Percentiles rank a stretch among this genome's conserved stretches.
These are phyloP conservation scores for Indicator maculatus DNA, from an alignment of 2,113 vertebrate genomes.

Conservation along the genomic window DNA sequence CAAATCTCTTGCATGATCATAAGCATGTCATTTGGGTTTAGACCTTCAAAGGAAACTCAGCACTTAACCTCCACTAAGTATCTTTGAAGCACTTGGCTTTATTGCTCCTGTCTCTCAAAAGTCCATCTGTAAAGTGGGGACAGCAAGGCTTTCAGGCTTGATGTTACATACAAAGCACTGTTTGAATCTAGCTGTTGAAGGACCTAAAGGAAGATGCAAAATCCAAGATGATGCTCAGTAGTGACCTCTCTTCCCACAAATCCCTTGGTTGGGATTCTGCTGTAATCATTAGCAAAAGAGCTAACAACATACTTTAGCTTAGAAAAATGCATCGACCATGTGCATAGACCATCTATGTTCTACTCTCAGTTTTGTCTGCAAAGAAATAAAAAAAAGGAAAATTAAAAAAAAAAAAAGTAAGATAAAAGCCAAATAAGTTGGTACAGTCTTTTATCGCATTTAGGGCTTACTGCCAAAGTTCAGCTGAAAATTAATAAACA, in stretches of 20 bases:
- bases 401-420: background rate
- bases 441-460: background rate
- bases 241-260: background rate
- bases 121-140: constrained; percentile 30
- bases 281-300: background rate
- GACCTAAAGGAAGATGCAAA: background rate
- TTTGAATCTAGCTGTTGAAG: background rate
- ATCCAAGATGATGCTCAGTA: background rate
- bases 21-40: constrained; percentile 52
- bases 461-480: constrained; percentile 32
- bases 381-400: background rate
- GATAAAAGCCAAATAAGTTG: background rate
- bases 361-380: background rate
- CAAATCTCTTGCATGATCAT: constrained; percentile 54
- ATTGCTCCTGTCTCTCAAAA: constrained; percentile 25
- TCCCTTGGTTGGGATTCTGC: background rate
- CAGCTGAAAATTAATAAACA: constrained; percentile 20
- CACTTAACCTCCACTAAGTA: constrained; percentile 49
- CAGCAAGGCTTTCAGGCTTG: background rate
- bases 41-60: constrained; percentile 54
- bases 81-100: constrained; percentile 57
- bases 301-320: background rate
- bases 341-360: background rate
- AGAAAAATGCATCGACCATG: background rate
- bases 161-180: background rate